Percentiles rank a stretch among this genome's conserved stretches.
Evolutionary conservation across 2,888 invertebrate genomes (phyloP).

Genomic region (Gibbula magus): DNA sequence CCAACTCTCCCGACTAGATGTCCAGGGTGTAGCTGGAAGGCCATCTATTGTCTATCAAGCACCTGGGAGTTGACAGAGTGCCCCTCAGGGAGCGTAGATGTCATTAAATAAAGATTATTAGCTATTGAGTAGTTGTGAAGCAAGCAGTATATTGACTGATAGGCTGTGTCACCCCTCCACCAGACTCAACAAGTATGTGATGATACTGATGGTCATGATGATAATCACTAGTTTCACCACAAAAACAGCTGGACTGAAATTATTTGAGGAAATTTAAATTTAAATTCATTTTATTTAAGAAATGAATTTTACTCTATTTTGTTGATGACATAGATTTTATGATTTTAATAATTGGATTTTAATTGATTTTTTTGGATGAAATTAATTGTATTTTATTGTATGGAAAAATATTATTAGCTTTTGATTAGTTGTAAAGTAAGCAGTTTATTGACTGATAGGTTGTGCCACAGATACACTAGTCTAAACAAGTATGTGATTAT

Average conservation of each 20-base stretch:
- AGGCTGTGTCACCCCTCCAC: not conserved
- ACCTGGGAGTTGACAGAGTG: not conserved
- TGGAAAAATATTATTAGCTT: not conserved
- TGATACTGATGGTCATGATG: not conserved
- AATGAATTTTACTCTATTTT: too few relatives aligned
- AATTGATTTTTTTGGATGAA: too few relatives aligned
- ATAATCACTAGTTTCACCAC: too few relatives aligned
- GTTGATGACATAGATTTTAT: too few relatives aligned
- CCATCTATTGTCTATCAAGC: too few relatives aligned
- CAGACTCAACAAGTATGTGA: not conserved
- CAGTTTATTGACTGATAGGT: not conserved
- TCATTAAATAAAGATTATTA: slow-evolving; percentile 17
- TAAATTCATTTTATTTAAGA: too few relatives aligned
- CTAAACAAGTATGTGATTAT: not conserved
- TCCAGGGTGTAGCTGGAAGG: too few relatives aligned
- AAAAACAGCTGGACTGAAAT: too few relatives aligned
- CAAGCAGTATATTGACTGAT: not conserved
- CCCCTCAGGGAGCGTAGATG: not conserved
- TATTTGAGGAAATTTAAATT: too few relatives aligned
- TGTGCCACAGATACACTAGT: not conserved
- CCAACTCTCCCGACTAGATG: too few relatives aligned
- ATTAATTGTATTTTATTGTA: too few relatives aligned
- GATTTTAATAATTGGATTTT: too few relatives aligned
- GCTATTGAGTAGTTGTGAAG: not conserved
- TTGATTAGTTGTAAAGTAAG: not conserved